These are phyloP conservation scores for Eupsittula cactorum DNA, from an alignment of 2,113 vertebrate species.

Conservation along the genomic window DNA sequence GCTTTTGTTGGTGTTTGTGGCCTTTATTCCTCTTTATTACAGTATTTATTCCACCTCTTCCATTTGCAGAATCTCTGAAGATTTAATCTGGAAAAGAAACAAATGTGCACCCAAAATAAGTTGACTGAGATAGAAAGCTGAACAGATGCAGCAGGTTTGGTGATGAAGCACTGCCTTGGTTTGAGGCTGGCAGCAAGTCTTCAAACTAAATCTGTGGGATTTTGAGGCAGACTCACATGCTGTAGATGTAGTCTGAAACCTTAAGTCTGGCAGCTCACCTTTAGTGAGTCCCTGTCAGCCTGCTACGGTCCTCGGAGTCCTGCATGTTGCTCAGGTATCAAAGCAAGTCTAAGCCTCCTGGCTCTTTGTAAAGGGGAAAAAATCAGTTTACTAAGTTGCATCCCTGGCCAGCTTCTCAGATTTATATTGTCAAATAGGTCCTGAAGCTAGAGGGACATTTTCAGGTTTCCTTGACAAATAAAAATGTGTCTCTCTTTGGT, in stretches of 20 bases:
- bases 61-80: not conserved
- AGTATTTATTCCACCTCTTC: not conserved
- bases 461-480: slow-evolving; percentile 1
- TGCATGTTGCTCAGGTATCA: not conserved
- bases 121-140: not conserved
- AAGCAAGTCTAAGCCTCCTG: not conserved
- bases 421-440: not conserved
- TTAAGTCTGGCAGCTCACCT: not conserved
- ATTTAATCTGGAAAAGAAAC: not conserved
- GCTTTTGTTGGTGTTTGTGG: not conserved
- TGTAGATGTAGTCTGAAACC: not conserved
- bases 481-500: not conserved
- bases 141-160: not conserved
- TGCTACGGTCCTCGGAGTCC: not conserved
- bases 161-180: not conserved
- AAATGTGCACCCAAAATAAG: not conserved
- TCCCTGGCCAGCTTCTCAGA: not conserved
- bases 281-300: not conserved
- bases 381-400: not conserved
- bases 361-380: not conserved
- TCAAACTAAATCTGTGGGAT: not conserved
- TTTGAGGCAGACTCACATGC: not conserved
- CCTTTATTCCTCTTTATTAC: not conserved
- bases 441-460: not conserved
- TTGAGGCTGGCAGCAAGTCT: not conserved